Conservation (phyloP, 1,140 invertebrate genomes). For the Platyura marginata region DNA sequence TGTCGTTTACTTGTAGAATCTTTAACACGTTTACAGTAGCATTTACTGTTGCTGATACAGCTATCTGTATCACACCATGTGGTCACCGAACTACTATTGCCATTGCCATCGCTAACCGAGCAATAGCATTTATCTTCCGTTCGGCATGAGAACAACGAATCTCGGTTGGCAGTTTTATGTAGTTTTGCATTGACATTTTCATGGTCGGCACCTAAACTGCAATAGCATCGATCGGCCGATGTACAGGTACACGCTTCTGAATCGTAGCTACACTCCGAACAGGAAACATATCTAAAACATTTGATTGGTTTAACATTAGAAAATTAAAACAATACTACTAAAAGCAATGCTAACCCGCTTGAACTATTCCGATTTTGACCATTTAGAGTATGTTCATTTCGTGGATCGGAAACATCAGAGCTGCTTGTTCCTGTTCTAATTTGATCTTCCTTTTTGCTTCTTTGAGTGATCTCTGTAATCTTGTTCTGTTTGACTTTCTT, state of each 20-base stretch:
- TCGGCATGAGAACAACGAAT: constrained; percentile 22
- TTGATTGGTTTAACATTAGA: no score
- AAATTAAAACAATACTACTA: neutral
- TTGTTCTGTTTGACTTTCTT: no score
- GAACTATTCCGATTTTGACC: constrained; percentile 47
- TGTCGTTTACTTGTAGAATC: constrained; percentile 15
- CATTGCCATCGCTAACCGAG: constrained; percentile 25
- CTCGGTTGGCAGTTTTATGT: constrained; percentile 7
- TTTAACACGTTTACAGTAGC: constrained; percentile 49
- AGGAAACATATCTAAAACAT: constrained; percentile 49
- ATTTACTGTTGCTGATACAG: constrained; percentile 73
- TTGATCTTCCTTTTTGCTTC: constrained; percentile 5
- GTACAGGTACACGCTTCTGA: constrained; percentile 57
- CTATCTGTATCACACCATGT: constrained; percentile 68
- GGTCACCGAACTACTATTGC: constrained; percentile 27
- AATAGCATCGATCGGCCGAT: constrained; percentile 59
- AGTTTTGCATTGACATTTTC: constrained; percentile 13
- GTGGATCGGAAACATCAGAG: constrained; percentile 20
- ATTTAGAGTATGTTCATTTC: constrained; percentile 16
- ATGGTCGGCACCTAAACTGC: constrained; percentile 32
- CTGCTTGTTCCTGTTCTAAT: constrained; percentile 16
- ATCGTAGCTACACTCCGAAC: constrained; percentile 67
- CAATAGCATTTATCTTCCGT: constrained; percentile 51
- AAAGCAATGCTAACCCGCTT: constrained; percentile 36
- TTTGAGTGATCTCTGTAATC: neutral